A percentile compares a stretch with the other conserved stretches of the same genome.
Evolutionary conservation across 1,140 invertebrate species (phyloP).

Genomic region (Euschistus heros): DNA sequence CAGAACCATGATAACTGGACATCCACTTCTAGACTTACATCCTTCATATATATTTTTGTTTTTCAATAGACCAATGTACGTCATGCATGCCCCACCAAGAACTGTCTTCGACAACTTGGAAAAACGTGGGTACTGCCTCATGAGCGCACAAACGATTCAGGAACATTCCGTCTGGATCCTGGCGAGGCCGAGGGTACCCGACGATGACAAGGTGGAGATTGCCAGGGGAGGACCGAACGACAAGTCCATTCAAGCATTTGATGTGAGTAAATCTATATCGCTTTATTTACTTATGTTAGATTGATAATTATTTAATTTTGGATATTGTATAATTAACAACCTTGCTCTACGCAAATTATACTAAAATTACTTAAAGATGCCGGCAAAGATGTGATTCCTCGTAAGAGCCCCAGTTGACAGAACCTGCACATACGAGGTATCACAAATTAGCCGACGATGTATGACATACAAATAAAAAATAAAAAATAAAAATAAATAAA

Average conservation of each 20-base stretch:
- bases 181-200: background rate
- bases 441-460: no score
- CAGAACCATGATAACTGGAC: no score
- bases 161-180: conserved; percentile 16
- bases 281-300: no score
- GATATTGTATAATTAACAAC: no score
- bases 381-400: no score
- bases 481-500: no score
- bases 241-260: conserved; percentile 1
- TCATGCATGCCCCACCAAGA: conserved; percentile 11
- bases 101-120: conserved; percentile 16
- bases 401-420: no score
- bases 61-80: conserved; percentile 11
- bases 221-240: background rate
- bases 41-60: background rate
- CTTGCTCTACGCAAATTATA: no score
- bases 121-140: conserved; percentile 10
- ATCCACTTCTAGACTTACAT: background rate
- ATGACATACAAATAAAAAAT: no score
- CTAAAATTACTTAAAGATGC: no score
- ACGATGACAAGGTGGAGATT: conserved; percentile 1
- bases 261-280: background rate
- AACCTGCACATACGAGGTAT: no score
- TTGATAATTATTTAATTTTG: no score
- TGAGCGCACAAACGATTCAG: conserved; percentile 1